Conservation (phyloP, 2,113 vertebrate genomes). For the Calidris pugnax region DNA sequence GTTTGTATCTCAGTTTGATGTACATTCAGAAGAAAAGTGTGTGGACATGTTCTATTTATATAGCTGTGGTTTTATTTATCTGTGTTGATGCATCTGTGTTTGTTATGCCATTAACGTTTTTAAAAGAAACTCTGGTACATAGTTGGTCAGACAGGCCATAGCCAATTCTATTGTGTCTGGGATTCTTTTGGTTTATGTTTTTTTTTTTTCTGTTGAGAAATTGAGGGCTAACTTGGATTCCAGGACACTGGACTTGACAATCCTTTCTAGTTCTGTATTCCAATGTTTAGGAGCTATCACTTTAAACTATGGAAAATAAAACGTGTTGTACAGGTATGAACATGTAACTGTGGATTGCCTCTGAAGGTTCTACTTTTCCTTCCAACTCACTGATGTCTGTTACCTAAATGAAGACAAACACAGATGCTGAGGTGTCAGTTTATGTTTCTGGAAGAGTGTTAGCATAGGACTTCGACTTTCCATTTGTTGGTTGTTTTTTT, state of each 20-base stretch:
- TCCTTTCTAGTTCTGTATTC: not conserved
- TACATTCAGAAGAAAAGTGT: not conserved
- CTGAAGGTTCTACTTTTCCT: not conserved
- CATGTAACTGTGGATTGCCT: not conserved
- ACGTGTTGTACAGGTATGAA: not conserved
- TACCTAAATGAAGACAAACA: not conserved
- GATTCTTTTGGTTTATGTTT: not conserved
- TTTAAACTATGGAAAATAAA: not conserved
- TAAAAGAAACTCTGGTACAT: not conserved
- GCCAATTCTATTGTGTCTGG: not conserved
- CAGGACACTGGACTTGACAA: not conserved
- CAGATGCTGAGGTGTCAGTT: not conserved
- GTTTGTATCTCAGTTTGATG: not conserved
- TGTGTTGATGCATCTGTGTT: not conserved
- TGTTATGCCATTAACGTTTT: not conserved
- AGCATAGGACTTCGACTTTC: not conserved
- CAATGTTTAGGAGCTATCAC: not conserved
- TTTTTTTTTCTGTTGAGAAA: not conserved
- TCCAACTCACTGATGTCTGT: not conserved
- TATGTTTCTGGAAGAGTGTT: not conserved
- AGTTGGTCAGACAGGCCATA: not conserved
- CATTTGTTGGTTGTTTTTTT: not conserved
- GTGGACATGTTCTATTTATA: not conserved
- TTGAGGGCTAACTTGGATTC: not conserved
- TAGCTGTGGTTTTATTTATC: not conserved